phyloP scores from a whole-genome alignment of 2,888 invertebrate species.

The Hipparchia semele region DNA sequence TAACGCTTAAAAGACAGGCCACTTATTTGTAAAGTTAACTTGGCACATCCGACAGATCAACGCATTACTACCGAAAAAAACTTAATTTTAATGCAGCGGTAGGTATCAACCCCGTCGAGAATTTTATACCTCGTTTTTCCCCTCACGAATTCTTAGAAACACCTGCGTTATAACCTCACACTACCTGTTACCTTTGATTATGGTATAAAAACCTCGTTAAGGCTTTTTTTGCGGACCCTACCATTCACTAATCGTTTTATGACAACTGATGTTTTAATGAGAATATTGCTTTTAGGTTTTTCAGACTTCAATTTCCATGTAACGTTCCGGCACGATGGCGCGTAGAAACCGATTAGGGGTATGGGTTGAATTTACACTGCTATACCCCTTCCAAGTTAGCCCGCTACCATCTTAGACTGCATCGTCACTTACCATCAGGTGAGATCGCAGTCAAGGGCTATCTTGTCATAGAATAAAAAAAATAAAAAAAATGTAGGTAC shows the following conservation, averaged over 20 bases:
- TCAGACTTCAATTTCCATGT: background rate
- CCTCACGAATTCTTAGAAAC: conserved; percentile 45
- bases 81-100: conserved; percentile 31
- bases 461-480: too few relatives aligned
- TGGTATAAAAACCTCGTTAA: conserved; percentile 74
- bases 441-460: too few relatives aligned
- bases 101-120: conserved; percentile 34
- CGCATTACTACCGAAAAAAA: conserved; percentile 29
- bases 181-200: conserved; percentile 59
- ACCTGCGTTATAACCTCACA: conserved; percentile 46
- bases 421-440: too few relatives aligned
- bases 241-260: conserved; percentile 71
- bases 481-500: too few relatives aligned
- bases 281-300: conserved; percentile 47
- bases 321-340: too few relatives aligned
- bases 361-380: too few relatives aligned
- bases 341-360: too few relatives aligned
- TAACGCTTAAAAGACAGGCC: conserved; percentile 13
- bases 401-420: too few relatives aligned
- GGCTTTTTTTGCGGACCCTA: conserved; percentile 60
- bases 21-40: conserved; percentile 26
- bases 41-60: conserved; percentile 27
- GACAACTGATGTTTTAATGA: conserved; percentile 70
- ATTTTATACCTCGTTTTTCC: conserved; percentile 35
- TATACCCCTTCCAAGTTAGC: too few relatives aligned